Base-by-base conservation (phyloP, 2,888 invertebrate species). In the Tholera decimalis region DNA sequence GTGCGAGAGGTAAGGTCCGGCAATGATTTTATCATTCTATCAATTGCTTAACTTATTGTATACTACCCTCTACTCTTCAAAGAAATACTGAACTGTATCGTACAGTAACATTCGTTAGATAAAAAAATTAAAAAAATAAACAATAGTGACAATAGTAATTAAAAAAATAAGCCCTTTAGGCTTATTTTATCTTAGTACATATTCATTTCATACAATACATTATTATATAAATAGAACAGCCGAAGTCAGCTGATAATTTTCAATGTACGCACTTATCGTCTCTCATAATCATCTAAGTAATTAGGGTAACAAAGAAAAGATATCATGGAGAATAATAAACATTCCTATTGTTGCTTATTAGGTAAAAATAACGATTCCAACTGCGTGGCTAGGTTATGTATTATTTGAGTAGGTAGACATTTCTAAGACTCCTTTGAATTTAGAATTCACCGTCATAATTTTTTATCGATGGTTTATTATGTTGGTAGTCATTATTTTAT, bases 1-100 rank as follows among this genome's bases (percentile, higher is more conserved):
- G 93, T 77, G 93, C 94, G 84, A 93, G 95, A 93, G 95, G 95
- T 95, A 90, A 88, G 93, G 84, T 84, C 82, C 74, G 76, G 54
- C 71, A 72, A 53, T 51, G 8, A 61, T 59, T 68, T 63, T 8
- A 43, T 47, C 11, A 15, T 37, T 24, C 11, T 22, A 11, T 37
- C 0, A 35, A 37, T 3, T 28, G 11, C 9, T 1, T 18, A 13
- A 5, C 41, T 22, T 20, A 20, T 41, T 11, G 11, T n/a, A 39
- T 33, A 47, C 11, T 41, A 58, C 15, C 47, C 18, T 66, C 11
- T 41, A 58, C 15, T 39, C 18, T 66, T 18, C 8, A 6, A 24
- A 2, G 2, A 37, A 22, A 9, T 61, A 15, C 1, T 15, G 22
- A 39, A 39, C 5, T 46, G 18, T 18, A 28, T 39, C 20, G 9